Evolutionary conservation across 2,797 vertebrate species (phyloP).

Genomic region (Furcifer pardalis): DNA sequence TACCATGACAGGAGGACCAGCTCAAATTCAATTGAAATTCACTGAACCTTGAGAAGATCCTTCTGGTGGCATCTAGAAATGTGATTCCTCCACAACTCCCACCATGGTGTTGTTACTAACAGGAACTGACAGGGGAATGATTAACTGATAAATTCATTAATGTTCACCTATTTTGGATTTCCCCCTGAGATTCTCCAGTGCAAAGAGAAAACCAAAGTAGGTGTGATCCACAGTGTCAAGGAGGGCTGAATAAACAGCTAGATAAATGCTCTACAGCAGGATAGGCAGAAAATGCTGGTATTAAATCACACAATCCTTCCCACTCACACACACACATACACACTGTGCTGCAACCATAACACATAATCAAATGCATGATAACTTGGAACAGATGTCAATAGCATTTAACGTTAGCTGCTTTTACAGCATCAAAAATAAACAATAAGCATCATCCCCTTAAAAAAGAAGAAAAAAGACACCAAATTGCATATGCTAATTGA

Average conservation of each 20-base stretch:
- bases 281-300: neutral
- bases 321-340: neutral
- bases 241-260: neutral
- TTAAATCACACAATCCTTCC: neutral
- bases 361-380: neutral
- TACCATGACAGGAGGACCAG: conserved; percentile 29
- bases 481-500: no score
- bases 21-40: conserved; percentile 60
- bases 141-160: conserved; percentile 61
- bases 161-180: conserved; percentile 39
- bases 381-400: neutral
- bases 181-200: neutral
- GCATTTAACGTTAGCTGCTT: no score
- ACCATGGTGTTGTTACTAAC: conserved; percentile 59
- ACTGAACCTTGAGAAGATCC: conserved; percentile 1
- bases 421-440: no score
- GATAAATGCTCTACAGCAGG: neutral
- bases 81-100: conserved; percentile 21
- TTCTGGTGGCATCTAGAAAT: conserved; percentile 27
- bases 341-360: neutral
- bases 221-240: neutral
- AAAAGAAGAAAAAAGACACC: no score
- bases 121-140: conserved; percentile 60
- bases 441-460: no score
- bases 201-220: neutral